phyloP scores from a whole-genome alignment of 2,888 invertebrate species.

The Lepetodrilus schrolli region DNA sequence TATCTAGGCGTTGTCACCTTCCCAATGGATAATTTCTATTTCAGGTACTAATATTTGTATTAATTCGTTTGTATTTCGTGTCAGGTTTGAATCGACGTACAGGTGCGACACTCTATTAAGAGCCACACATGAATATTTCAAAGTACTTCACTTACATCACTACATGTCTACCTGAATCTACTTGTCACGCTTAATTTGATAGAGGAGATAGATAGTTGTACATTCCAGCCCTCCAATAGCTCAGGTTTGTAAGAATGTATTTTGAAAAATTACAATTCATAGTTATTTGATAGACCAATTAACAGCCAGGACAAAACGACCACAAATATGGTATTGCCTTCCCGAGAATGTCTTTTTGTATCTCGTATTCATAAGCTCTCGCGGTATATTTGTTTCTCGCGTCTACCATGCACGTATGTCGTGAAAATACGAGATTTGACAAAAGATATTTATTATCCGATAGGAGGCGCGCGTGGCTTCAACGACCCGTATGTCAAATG shows the following conservation, averaged over 20 bases:
- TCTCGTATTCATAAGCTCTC: not conserved
- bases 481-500: slow-evolving; percentile 19
- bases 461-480: not conserved
- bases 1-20: too few species aligned
- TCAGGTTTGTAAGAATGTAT: not conserved
- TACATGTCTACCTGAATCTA: too few species aligned
- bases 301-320: too few species aligned
- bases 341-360: not conserved
- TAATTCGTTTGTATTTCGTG: too few species aligned
- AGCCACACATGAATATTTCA: too few species aligned
- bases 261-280: not conserved
- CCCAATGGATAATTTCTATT: too few species aligned
- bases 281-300: not conserved
- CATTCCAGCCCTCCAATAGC: not conserved
- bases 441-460: not conserved
- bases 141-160: too few species aligned
- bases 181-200: too few species aligned
- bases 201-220: not conserved
- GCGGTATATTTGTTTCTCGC: not conserved
- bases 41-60: too few species aligned
- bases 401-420: not conserved
- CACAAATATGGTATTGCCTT: not conserved
- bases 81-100: too few species aligned
- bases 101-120: too few species aligned
- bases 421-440: slow-evolving; percentile 16